Base-by-base conservation (phyloP, 2,113 vertebrate genomes). In the Gymnorhina tibicen region DNA sequence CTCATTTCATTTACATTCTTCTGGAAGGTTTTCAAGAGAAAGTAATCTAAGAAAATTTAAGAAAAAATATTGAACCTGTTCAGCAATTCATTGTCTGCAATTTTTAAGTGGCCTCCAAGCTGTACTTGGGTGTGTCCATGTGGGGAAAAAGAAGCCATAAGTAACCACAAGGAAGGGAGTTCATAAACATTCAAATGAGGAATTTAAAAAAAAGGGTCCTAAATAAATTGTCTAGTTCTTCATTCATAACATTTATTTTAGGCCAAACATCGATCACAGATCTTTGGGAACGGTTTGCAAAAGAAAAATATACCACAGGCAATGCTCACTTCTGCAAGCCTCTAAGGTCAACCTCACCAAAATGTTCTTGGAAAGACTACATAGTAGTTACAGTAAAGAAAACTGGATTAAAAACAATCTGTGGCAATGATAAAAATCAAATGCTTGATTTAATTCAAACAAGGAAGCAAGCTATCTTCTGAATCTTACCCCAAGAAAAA, bases 401-500 rank as follows among this genome's bases (percentile, higher is more conserved):
- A 67, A 4, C 1, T 20, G 32, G 19, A 78, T 78, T 72, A 63
- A 72, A 89, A 93, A 47, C 39, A 67, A 70, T 47, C 33, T 39
- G 33, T 21, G 16, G 35, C 13, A 92, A 78, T 44, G 33, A 77
- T 53, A 85, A 87, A 83, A 88, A 46, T 14, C 46, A 79, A 72
- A 72, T 0, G 24, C 22, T 39, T 50, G 7, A 88, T 86, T 69
- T 81, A 80, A 82, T 91, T 80, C 24, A 92, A 94, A 77, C 33
- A 92, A 94, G 62, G 59, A 67, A 86, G 42, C 22, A 90, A 94
- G 5, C 47, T 81, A 28, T 82, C 44, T 86, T 92, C 76, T 89
- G 66, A 91, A 66, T 89, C 76, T 85, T 91, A 96, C 49, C 73
- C 90, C 75, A 95, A 91, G 44, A 69, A 74, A 93, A 70, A 68